Base-by-base conservation (phyloP, 2,888 invertebrate genomes). In the Parthenolecanium corni region DNA sequence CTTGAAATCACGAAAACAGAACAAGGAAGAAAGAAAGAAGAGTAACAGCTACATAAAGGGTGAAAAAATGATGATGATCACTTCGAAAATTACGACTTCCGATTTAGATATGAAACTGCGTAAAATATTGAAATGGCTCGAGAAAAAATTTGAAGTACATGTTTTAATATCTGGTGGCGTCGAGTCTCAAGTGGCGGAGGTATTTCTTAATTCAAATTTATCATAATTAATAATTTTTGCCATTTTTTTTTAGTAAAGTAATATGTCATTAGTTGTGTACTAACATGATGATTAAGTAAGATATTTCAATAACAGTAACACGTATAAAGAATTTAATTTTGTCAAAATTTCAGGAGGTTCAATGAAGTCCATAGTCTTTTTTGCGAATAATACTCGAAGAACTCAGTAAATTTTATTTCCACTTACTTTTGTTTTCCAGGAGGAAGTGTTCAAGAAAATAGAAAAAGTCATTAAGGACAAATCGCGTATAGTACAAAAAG, bases 121-220 rank as follows among this genome's bases (percentile, higher is more conserved):
- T 65, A 83, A 83, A 71, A 80, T 85, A 68, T 66, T 74, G 1
- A 85, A 84, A 73, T 80, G 85, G 76, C 69, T 85, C 6, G 74
- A 74, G n/a, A 85, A 84, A 69, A 77, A 77, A 9, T 79, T 80
- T 74, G 83, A 84, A 76, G 80, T 85, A 3, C 75, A 76, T 71
- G 74, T 82, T 52, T 73, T 80, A 36, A 77, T 83, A 63, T 75
- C 76, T 68, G 79, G 78, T 14, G 76, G 77, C 16, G n/a, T 16
- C n/a, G 18, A 44, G 6, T n/a, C n/a, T n/a, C n/a, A n/a, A n/a
- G n/a, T n/a, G n/a, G n/a, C n/a, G n/a, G n/a, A n/a, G n/a, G n/a
- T n/a, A n/a, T n/a, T n/a, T n/a, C 31, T 31, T 31, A 4, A 31
- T 31, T 31, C 9, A 31, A 31, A 31, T 9, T 31, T 31, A 4